Conservation (phyloP, 2,797 vertebrate species). For the Botia almorhae region DNA sequence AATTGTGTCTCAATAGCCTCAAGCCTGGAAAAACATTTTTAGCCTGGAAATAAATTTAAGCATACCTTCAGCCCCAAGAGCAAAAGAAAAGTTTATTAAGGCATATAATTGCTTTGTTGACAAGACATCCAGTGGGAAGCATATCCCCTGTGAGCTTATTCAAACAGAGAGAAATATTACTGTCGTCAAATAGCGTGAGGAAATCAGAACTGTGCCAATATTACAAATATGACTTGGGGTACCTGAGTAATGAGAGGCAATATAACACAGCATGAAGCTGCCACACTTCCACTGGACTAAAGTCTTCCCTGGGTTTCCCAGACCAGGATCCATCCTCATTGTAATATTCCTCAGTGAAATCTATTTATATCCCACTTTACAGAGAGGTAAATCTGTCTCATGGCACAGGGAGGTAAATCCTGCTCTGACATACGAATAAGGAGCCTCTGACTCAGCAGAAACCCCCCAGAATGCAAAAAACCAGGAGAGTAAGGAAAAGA, state of each 20-base stretch:
- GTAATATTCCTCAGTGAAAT: constrained; percentile 64
- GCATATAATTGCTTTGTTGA: constrained; percentile 46
- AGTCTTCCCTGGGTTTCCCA: constrained; percentile 53
- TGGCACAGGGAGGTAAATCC: constrained; percentile 49
- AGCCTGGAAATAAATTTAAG: not conserved
- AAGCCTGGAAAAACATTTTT: not conserved
- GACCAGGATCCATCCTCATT: constrained; percentile 66
- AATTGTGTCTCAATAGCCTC: constrained; percentile 28
- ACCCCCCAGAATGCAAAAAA: constrained; percentile 31
- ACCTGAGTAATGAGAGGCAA: constrained; percentile 60
- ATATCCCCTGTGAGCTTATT: constrained; percentile 42
- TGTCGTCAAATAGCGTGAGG: constrained; percentile 47
- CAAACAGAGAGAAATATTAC: constrained; percentile 45
- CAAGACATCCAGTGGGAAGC: constrained; percentile 42
- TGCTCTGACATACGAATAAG: constrained; percentile 50
- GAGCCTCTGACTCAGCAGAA: constrained; percentile 57
- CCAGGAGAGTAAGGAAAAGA: not conserved
- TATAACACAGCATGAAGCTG: constrained; percentile 59
- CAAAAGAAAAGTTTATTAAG: constrained; percentile 20
- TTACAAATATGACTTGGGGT: constrained; percentile 55
- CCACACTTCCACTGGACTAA: constrained; percentile 50
- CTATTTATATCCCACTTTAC: constrained; percentile 67
- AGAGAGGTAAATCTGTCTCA: constrained; percentile 51
- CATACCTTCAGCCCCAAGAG: not conserved
- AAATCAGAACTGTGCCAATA: constrained; percentile 58